Evolutionary conservation across 2,888 invertebrate species (phyloP), one percentile per base, ranked within the genome.

Genomic region (Epinotia bilunana): DNA sequence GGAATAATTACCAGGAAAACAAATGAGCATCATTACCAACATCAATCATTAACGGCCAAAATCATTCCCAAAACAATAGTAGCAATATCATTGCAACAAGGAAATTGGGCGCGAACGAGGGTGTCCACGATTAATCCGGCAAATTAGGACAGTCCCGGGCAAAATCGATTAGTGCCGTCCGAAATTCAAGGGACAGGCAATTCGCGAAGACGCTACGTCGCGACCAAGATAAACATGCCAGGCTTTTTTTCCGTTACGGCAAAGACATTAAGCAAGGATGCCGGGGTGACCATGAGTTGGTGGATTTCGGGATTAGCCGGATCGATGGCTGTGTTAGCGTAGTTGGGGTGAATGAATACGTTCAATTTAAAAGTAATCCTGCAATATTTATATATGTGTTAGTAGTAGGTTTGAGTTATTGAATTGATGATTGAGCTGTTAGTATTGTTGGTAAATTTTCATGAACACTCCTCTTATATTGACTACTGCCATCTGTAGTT

Each of bases 211-310:
- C 84, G 88, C 86, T 81, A 88, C 86, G 86, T 85, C 89, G 86
- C 87, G 83, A 85, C 88, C 89, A 94, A 93, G 94, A 94, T 94
- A 94, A 94, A 94, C 94, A 94, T 91, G 91, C 91, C 92, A 88
- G 88, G 83, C 84, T 91, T 93, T 92, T 86, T 88, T 93, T 90
- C 90, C 87, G 87, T 86, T 88, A 88, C 90, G 86, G 87, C 89
- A 87, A 93, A 94, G 94, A 94, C 94, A 94, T 94, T 94, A 94
- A 92, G 89, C 93, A 93, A 92, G 94, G 94, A 93, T 91, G 88
- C 84, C 84, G 81, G 83, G 82, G 91, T 89, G 86, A 79, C 89
- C 87, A 83, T 76, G 72, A 28, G 71, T 78, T 5, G 39, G 69
- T 39, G 49, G 46, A 64, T 79, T 60, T 46, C 43, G 23, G 80